Conservation (phyloP, 2,888 invertebrate genomes). For the Leucophenga montana region DNA sequence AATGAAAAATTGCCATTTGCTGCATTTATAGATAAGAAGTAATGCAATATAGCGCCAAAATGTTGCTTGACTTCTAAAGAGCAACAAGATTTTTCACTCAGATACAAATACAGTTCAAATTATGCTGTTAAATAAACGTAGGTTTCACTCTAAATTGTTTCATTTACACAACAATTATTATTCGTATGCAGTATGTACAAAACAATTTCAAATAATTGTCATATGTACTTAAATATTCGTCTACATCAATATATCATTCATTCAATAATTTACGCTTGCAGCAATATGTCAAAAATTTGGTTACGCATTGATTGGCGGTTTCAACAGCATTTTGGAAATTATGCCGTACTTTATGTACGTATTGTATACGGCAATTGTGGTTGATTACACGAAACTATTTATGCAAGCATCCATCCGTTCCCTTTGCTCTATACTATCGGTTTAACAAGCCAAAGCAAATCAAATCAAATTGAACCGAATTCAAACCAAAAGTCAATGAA, state of each 20-base stretch:
- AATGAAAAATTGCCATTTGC: slow-evolving; percentile 42
- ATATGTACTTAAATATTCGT: no score
- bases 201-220: no score
- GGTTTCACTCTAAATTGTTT: no score
- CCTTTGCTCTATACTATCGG: neutral
- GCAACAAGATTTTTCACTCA: no score
- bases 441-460: neutral
- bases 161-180: no score
- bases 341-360: neutral
- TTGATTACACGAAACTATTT: slow-evolving; percentile 20
- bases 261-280: no score
- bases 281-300: slow-evolving; percentile 7
- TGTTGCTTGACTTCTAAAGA: no score
- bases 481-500: slow-evolving; percentile 9
- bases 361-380: neutral
- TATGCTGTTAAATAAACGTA: no score
- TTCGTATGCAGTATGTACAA: no score
- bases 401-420: neutral
- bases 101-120: no score
- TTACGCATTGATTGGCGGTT: slow-evolving; percentile 26
- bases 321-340: neutral
- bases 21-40: slow-evolving; percentile 24
- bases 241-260: no score
- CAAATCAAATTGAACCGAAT: slow-evolving; percentile 8
- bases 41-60: slow-evolving; percentile 17